Evolutionary conservation across 2,113 vertebrate species (phyloP), one percentile per base, ranked within the genome.

Genomic region (Heterotis niloticus): DNA sequence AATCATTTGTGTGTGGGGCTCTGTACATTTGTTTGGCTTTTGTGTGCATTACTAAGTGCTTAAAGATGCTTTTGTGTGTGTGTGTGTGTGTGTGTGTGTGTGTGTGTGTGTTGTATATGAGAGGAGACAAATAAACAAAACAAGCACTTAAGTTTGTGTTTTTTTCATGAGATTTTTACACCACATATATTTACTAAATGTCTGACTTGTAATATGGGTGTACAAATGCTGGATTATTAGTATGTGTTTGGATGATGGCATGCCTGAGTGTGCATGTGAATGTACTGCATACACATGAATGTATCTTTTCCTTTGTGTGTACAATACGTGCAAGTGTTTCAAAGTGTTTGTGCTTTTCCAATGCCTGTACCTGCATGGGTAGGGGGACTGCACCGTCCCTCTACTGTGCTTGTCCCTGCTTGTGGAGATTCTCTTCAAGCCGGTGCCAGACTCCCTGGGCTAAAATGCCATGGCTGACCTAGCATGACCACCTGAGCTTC

Each of bases 391-490:
- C 75, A 59, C 68, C 78, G 68, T 57, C 4, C n/a, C n/a, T n/a
- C n/a, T n/a, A n/a, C n/a, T n/a, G n/a, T n/a, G n/a, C n/a, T n/a
- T n/a, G n/a, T n/a, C n/a, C 20, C 82, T 80, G 86, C 85, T 81
- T 26, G 29, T 71, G 79, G 79, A 80, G 84, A 80, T 34, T 82
- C 76, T 81, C 80, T 85, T 84, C 82, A 72, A 83, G 81, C 56
- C 78, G 54, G 75, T 2, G 52, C 78, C 78, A 44, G 79, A 78
- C 83, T 86, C 82, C 44, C 76, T 82, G 78, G 83, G 81, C 66
- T 85, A 89, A 84, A 83, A 87, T 82, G 78, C 85, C 81, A 77
- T 28, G 0, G 89, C 86, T 89, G 88, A 81, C 75, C 75, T 85
- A 82, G 64, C 81, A 83, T 82, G 80, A 75, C 56, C 11, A 79